Evolutionary conservation across 2,113 vertebrate species (phyloP).

Genomic region (Leucosticte australis): DNA sequence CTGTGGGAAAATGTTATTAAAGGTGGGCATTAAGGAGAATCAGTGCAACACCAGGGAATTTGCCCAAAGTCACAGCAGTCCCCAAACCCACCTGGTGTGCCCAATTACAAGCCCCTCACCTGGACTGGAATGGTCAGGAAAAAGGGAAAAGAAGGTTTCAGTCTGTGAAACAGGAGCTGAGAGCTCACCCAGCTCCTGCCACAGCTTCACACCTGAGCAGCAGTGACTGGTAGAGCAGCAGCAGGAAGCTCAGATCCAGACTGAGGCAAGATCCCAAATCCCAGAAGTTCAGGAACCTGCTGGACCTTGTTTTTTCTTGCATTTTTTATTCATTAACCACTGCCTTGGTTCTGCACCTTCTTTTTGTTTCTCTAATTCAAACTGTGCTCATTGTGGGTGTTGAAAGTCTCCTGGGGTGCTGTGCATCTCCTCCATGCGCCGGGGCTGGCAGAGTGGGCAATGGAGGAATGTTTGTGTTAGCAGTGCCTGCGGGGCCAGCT

Average conservation of each 20-base stretch:
- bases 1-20: background rate
- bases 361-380: background rate
- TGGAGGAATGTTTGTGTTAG: background rate
- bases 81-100: background rate
- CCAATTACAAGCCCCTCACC: accelerated
- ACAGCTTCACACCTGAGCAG: background rate
- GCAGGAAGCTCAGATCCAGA: background rate
- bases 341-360: background rate
- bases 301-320: background rate
- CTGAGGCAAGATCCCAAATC: background rate
- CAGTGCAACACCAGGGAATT: background rate
- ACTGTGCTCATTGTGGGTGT: accelerated
- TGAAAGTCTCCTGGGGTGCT: background rate
- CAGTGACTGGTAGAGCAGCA: background rate
- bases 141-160: background rate
- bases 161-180: background rate
- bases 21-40: background rate
- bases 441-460: background rate
- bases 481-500: background rate
- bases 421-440: background rate
- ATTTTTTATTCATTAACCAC: background rate
- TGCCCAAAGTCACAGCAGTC: background rate
- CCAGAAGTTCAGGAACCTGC: background rate
- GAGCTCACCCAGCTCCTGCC: background rate
- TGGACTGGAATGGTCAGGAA: background rate